Percentiles rank a stretch among this genome's conserved stretches.
phyloP scores from a whole-genome alignment of 2,797 vertebrate genomes.

The Halcyon chelicuti region DNA sequence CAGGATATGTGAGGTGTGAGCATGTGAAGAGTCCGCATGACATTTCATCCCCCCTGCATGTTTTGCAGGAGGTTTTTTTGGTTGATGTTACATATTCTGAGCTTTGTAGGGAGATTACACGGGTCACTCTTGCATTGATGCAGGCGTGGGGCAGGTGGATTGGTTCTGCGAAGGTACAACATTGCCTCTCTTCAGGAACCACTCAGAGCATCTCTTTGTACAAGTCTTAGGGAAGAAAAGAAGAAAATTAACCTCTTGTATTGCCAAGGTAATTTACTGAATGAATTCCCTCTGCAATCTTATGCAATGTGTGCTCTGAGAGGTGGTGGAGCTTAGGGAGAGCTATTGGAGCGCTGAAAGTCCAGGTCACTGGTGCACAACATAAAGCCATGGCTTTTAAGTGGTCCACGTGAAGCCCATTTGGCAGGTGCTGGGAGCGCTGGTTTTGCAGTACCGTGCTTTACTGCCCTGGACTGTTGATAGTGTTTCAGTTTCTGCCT shows the following conservation, averaged over 20 bases:
- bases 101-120: neutral
- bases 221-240: neutral
- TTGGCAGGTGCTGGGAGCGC: neutral
- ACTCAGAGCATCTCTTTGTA: neutral
- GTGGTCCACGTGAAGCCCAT: neutral
- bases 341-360: neutral
- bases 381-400: neutral
- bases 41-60: neutral
- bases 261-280: neutral
- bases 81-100: neutral
- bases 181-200: neutral
- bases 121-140: neutral
- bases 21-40: neutral
- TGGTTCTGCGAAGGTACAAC: neutral
- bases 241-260: neutral
- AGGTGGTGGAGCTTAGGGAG: neutral
- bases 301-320: rapidly evolving
- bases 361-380: neutral
- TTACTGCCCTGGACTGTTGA: neutral
- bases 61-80: neutral
- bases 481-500: neutral
- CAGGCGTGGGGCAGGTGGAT: neutral
- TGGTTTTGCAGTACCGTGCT: neutral
- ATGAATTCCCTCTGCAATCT: neutral
- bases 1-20: neutral